A percentile compares a stretch with the other conserved stretches of the same genome.
These are phyloP conservation scores for Rhagologus leucostigma DNA, from an alignment of 2,113 vertebrate species.

Conservation along the genomic window DNA sequence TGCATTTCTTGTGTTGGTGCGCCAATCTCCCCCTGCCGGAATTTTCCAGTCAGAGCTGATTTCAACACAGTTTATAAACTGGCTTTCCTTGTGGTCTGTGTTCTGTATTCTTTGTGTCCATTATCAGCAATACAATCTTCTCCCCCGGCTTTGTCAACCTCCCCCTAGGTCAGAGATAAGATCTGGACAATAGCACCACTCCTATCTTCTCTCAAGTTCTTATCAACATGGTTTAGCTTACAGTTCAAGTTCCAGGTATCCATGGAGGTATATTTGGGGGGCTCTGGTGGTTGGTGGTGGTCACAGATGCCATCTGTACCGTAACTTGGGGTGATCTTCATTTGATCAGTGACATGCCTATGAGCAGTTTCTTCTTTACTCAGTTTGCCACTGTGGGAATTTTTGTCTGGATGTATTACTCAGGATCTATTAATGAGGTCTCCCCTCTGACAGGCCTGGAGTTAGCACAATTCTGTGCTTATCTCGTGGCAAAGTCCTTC, in stretches of 20 bases:
- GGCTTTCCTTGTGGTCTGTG: not conserved
- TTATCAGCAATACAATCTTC: not conserved
- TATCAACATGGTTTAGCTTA: not conserved
- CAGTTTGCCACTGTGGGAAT: not conserved
- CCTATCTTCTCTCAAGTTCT: not conserved
- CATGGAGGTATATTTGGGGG: not conserved
- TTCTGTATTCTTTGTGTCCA: not conserved
- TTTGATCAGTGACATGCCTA: not conserved
- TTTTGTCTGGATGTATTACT: not conserved
- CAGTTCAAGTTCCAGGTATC: not conserved
- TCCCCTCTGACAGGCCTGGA: not conserved
- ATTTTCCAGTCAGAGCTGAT: not conserved
- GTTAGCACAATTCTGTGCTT: not conserved
- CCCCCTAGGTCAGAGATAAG: not conserved
- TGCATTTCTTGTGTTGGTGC: not conserved
- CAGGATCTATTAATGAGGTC: too few species aligned
- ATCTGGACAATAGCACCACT: too few species aligned
- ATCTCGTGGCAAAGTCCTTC: not conserved
- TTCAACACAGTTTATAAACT: not conserved
- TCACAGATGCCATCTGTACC: not conserved
- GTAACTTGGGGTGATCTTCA: not conserved
- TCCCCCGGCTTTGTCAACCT: not conserved
- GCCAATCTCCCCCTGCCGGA: accelerated
- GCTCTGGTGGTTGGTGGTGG: not conserved
- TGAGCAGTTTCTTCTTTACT: not conserved